Base-by-base conservation (phyloP, 2,113 vertebrate species). In the Numida meleagris region DNA sequence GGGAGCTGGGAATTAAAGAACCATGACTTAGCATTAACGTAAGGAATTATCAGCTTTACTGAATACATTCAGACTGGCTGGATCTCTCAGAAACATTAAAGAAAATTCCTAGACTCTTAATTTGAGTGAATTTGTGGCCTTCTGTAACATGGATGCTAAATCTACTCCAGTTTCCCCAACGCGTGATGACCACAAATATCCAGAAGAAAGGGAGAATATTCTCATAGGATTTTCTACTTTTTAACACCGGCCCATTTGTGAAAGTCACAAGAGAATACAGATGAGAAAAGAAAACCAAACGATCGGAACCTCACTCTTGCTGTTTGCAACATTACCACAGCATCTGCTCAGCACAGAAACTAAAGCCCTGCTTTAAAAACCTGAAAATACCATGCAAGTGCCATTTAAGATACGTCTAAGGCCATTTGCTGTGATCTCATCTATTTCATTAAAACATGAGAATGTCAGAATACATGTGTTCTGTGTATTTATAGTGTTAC, bases 11-110 rank as follows among this genome's bases (percentile, higher is more conserved):
- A 95, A 93, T 95, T 82, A 91, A 96, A 89, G 19, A 79, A 63
- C 29, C 68, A 90, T 84, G 45, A 67, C 78, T 70, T 78, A 25
- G 16, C 68, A 94, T 77, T 92, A 90, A 90, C 84, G 43, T 86
- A 90, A 94, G 77, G 70, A 95, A 89, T 95, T 91, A 93, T 58
- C 68, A 89, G 83, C 79, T 96, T 85, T 86, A 43, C 34, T 85
- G 61, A 92, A 90, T 12, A 71, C 23, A 72, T 45, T 89, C 36
- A 50, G 53, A 50, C 14, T 88, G 81, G 40, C 19, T 81, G n/a
- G 38, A 80, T 80, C 48, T 86, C 75, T 34, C 50, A 59, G 75
- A 90, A 88, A 34, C 36, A 42, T 89, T 76, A 8, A 14, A 16
- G 63, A 86, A 83, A 93, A 45, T 34, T 93, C 59, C 33, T 50